Evolutionary conservation across 2,888 invertebrate species (phyloP), one percentile per base, ranked within the genome.

Genomic region (Lasioglossum lativentre): DNA sequence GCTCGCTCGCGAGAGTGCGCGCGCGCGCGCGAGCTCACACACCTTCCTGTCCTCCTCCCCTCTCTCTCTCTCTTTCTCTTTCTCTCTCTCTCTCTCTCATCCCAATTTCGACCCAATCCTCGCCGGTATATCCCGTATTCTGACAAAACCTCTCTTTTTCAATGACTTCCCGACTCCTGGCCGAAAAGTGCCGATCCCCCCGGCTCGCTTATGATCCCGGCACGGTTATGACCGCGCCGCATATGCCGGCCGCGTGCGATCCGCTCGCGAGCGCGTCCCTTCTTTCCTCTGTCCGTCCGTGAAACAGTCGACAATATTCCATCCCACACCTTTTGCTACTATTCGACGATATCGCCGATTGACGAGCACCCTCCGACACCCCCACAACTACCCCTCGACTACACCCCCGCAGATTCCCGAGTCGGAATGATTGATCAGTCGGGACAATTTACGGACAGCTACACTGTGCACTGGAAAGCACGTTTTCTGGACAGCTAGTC

Each of bases 151-250:
- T 92, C 93, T 90, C 92, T 92, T 91, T 93, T 92, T 93, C 93
- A 93, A 93, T 94, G 93, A 94, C 93, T 94, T 92, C 90, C 88
- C 90, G 88, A 90, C 92, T 90, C 91, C 90, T 89, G 86, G 88
- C 88, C 88, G 68, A 68, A 89, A 86, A 89, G 85, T 77, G 86
- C 79, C 79, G 70, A 80, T 79, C 79, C 80, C 77, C 80, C 34
- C 52, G 72, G 38, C 47, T 63, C 89, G 82, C 83, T 88, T 83
- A 80, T 74, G 82, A 86, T 80, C 75, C 72, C 70, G 30, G 30
- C 71, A 42, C 52, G 23, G 71, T 76, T 79, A 83, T 40, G 56
- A 71, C 52, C 72, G 74, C 68, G 79, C 75, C 45, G 34, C 82
- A 38, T 70, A 75, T 79, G 78, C 59, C 74, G n/a, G 34, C 30